phyloP scores from a whole-genome alignment of 2,113 vertebrate species.

The Fregata magnificens region DNA sequence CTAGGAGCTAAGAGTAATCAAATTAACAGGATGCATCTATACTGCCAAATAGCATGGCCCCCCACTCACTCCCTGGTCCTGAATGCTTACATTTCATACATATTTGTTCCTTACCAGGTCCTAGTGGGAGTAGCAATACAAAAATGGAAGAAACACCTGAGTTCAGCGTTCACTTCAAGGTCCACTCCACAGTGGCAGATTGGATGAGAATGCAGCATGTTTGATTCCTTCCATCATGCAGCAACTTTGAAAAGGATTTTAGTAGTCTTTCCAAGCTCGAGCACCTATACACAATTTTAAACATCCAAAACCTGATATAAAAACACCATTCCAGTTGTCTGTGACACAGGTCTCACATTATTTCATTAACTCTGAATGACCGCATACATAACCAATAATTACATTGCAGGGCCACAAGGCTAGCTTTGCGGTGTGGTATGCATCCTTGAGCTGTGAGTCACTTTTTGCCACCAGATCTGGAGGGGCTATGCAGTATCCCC shows the following conservation, averaged over 20 bases:
- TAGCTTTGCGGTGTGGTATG: neutral
- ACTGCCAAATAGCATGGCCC: neutral
- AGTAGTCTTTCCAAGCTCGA: neutral
- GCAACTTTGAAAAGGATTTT: neutral
- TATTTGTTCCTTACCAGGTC: neutral
- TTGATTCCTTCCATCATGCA: neutral
- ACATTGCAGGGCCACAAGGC: neutral
- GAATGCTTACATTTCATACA: neutral
- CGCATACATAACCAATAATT: neutral
- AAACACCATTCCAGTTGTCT: neutral
- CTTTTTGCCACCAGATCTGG: neutral
- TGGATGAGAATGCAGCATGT: neutral
- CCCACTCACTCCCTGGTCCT: neutral
- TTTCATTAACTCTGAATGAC: neutral
- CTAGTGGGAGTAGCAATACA: neutral
- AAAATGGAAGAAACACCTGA: neutral
- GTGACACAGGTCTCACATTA: neutral
- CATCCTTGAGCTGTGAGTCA: neutral
- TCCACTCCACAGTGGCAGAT: neutral
- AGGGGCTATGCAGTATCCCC: neutral
- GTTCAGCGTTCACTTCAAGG: neutral
- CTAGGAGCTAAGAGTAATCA: neutral
- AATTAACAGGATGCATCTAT: neutral
- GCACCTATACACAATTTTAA: neutral
- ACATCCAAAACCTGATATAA: neutral